A percentile compares a stretch with the other conserved stretches of the same genome.
phyloP scores from a whole-genome alignment of 2,113 vertebrate species.

The Chloroceryle aenea region DNA sequence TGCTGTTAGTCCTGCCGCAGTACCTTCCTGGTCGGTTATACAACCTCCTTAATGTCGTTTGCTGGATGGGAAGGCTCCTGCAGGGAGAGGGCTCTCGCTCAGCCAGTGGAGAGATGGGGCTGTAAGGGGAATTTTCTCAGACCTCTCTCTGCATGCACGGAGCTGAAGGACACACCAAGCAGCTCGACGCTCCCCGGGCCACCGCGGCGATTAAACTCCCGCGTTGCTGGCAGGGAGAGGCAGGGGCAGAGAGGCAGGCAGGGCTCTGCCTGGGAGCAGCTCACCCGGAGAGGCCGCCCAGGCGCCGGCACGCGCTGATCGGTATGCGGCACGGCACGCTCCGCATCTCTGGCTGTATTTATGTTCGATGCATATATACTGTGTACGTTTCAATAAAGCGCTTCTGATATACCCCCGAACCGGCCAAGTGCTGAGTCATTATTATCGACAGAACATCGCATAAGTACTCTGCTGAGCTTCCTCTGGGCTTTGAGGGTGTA shows the following conservation, averaged over 20 bases:
- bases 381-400: slow-evolving; percentile 8
- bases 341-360: neutral
- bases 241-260: neutral
- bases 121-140: neutral
- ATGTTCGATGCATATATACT: neutral
- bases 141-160: neutral
- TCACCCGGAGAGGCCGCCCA: neutral
- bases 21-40: neutral
- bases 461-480: neutral
- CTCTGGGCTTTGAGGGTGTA: neutral
- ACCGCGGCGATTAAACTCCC: neutral
- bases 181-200: neutral
- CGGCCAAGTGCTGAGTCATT: slow-evolving; percentile 40
- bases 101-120: neutral
- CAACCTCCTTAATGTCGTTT: neutral
- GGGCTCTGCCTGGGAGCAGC: neutral
- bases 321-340: neutral
- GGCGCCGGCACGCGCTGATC: rapidly evolving
- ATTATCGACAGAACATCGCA: slow-evolving; percentile 9
- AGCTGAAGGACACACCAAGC: neutral
- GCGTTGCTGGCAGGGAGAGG: neutral
- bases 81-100: neutral
- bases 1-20: slow-evolving; percentile 1
- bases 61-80: neutral
- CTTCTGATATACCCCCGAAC: neutral